Percentiles rank a stretch among this genome's conserved stretches.
Evolutionary conservation across 2,888 invertebrate species (phyloP).

Genomic region (Arctia plantaginis): DNA sequence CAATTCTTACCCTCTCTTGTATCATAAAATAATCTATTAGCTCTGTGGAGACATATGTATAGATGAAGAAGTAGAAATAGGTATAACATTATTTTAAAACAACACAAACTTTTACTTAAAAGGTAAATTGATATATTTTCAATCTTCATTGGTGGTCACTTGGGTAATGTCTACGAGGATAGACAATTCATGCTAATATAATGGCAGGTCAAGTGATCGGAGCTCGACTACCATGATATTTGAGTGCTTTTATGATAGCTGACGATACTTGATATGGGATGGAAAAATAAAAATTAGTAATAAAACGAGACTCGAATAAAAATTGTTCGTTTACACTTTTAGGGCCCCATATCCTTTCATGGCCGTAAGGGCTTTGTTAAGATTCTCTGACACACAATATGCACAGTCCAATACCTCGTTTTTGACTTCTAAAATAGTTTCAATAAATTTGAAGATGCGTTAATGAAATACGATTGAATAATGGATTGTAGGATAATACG

Average conservation of each 20-base stretch:
- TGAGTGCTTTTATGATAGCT: constrained; percentile 52
- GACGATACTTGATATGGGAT: constrained; percentile 48
- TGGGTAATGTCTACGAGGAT: constrained; percentile 44
- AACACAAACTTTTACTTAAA: constrained; percentile 29
- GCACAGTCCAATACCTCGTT: neutral
- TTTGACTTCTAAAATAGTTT: neutral
- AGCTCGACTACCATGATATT: constrained; percentile 47
- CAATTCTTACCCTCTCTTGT: neutral
- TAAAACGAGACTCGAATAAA: constrained; percentile 49
- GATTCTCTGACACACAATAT: constrained; percentile 10
- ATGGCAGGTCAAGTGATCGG: constrained; percentile 50
- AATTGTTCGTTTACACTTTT: constrained; percentile 27
- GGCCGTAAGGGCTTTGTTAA: constrained; percentile 19
- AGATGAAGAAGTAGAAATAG: neutral
- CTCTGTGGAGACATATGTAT: neutral
- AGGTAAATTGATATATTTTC: constrained; percentile 41
- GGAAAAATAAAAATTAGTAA: constrained; percentile 53
- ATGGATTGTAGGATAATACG: neutral
- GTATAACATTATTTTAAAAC: constrained; percentile 17
- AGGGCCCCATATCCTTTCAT: constrained; percentile 19
- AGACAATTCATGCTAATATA: constrained; percentile 53
- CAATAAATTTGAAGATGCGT: neutral
- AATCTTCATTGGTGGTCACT: constrained; percentile 50
- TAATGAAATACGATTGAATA: neutral
- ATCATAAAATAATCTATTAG: neutral